Base-by-base conservation (phyloP, 2,888 invertebrate genomes). In the Hyposoter dolosus region DNA sequence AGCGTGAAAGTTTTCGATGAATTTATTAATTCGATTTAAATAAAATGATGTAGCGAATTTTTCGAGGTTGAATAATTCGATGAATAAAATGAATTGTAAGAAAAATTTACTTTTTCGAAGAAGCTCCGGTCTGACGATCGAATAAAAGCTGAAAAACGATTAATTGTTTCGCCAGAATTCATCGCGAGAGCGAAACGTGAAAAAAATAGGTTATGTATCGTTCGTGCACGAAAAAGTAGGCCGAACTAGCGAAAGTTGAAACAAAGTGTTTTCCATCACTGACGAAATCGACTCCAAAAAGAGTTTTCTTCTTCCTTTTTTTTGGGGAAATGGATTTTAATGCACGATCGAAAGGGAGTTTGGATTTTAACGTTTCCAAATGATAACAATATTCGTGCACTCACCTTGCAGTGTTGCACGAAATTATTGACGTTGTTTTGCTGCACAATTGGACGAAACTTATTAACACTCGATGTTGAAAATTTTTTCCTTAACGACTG, bases 391-490 rank as follows among this genome's bases (percentile, higher is more conserved):
- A 69, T 77, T 60, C 23, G 32, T 69, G 63, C 81, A 81, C 87
- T 89, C 80, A 95, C 95, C 95, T 95, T 94, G 90, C 93, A 94
- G 88, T 94, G 93, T 89, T 94, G 94, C 53, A 94, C 90, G 87
- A 95, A 92, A 90, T 90, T 93, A 92, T 93, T 93, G 88, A 92
- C 89, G 87, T 92, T 89, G 80, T 94, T 95, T 83, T 94, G 94
- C 92, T 95, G 95, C 94, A 95, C 95, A 95, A 96, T 96, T 92
- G 95, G 95, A 91, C 95, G 95, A 95, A 96, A 96, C 92, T 95
- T 96, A 95, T 96, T 96, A 95, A 96, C 96, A 95, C 96, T 96
- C 95, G 96, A 95, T 88, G 94, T 93, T 94, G 96, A 95, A 95
- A 96, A 95, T 83, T 83, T 86, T 95, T 96, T 96, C 95, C 96